Conservation (phyloP, 2,888 invertebrate species). For the Acrocyrtus sp. region DNA sequence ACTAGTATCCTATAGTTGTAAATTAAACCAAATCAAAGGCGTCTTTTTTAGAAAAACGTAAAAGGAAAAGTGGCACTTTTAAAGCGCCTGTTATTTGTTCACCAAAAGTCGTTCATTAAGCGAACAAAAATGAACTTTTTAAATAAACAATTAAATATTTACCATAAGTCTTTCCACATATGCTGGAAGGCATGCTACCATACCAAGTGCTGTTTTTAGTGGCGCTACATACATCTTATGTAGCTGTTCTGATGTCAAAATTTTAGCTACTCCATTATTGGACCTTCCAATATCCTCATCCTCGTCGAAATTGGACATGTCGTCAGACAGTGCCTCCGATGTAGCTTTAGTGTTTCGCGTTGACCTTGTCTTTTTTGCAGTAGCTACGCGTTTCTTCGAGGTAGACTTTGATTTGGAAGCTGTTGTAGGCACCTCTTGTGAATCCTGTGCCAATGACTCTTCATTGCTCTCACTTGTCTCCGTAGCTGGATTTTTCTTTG, state of each 20-base stretch:
- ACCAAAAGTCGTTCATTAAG: neutral
- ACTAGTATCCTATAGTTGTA: conserved; percentile 13
- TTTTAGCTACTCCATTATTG: neutral
- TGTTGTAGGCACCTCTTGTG: neutral
- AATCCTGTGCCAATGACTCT: neutral
- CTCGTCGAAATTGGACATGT: neutral
- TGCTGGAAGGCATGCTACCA: conserved; percentile 5
- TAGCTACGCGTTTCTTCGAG: no score
- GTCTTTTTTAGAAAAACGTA: neutral
- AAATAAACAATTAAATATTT: neutral
- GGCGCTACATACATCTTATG: conserved; percentile 12
- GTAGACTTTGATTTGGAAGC: no score
- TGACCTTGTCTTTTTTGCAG: no score
- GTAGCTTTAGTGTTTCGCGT: neutral
- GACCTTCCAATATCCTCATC: neutral
- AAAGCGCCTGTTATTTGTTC: no score
- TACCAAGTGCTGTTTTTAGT: conserved; percentile 11
- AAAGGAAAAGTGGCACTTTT: neutral
- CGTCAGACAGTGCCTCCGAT: no score
- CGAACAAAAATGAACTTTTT: neutral
- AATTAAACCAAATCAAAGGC: neutral
- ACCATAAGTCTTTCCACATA: conserved; percentile 13
- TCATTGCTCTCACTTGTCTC: neutral
- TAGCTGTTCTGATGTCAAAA: conserved; percentile 9
- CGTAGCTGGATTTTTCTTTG: neutral